phyloP scores from a whole-genome alignment of 2,888 invertebrate species.

The Ditula angustiorana region DNA sequence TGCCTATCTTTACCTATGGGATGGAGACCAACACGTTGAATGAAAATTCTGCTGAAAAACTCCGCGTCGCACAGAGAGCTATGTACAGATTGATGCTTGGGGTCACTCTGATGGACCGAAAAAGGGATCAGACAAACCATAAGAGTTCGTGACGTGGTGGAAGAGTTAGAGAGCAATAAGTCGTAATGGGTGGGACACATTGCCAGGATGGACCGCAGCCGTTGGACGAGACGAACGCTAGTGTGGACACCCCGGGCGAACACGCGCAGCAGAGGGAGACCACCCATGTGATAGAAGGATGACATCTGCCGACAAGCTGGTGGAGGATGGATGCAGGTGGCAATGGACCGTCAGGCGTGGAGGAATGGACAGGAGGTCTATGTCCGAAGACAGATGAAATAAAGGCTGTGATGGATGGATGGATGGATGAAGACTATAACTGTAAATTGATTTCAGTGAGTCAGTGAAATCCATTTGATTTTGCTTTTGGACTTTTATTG shows the following conservation, averaged over 20 bases:
- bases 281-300: too few species aligned
- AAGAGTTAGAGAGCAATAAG: not conserved
- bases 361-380: too few species aligned
- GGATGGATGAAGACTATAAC: too few species aligned
- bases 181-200: not conserved
- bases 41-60: not conserved
- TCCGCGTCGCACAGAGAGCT: not conserved
- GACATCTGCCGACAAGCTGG: too few species aligned
- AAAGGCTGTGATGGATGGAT: too few species aligned
- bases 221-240: not conserved
- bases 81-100: not conserved
- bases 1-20: not conserved
- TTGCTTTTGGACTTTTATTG: too few species aligned
- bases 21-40: not conserved
- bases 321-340: too few species aligned
- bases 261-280: not conserved
- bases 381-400: too few species aligned
- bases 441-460: too few species aligned
- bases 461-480: too few species aligned
- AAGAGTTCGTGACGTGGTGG: not conserved
- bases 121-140: not conserved
- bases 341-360: too few species aligned
- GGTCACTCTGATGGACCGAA: too few species aligned
- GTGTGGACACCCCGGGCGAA: not conserved
- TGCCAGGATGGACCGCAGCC: not conserved